Conservation (phyloP, 2,797 vertebrate genomes). For the Picus viridis region DNA sequence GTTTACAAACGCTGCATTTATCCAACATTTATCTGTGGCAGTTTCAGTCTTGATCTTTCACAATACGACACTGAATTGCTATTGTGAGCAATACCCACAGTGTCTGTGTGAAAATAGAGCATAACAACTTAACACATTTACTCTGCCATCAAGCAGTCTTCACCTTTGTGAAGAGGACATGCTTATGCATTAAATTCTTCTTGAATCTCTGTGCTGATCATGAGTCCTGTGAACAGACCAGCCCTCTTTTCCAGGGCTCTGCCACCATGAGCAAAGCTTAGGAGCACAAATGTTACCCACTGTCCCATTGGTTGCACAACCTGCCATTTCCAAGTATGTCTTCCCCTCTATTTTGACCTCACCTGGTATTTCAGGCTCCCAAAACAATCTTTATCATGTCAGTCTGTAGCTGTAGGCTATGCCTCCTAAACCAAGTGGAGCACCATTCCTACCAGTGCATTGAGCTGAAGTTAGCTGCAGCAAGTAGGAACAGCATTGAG, state of each 20-base stretch:
- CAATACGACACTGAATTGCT: neutral
- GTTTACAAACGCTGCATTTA: neutral
- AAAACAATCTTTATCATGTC: neutral
- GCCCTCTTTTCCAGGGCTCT: neutral
- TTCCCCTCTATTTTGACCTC: neutral
- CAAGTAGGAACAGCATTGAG: neutral
- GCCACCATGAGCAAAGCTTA: neutral
- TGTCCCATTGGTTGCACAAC: neutral
- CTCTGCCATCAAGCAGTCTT: neutral
- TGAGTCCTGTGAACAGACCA: neutral
- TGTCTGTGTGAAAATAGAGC: neutral
- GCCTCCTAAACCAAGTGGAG: fast-evolving
- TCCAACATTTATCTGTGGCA: neutral
- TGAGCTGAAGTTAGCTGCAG: neutral
- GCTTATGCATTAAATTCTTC: neutral
- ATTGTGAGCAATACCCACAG: neutral
- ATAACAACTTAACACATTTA: neutral
- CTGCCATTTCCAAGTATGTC: neutral
- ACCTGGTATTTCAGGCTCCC: neutral
- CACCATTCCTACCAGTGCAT: no score
- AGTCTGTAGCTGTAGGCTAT: neutral
- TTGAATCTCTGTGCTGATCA: neutral
- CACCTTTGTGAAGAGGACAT: neutral
- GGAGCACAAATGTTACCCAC: neutral
- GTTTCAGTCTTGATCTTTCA: neutral